phyloP scores from a whole-genome alignment of 1,140 invertebrate genomes.

The Olivierus martensii region DNA sequence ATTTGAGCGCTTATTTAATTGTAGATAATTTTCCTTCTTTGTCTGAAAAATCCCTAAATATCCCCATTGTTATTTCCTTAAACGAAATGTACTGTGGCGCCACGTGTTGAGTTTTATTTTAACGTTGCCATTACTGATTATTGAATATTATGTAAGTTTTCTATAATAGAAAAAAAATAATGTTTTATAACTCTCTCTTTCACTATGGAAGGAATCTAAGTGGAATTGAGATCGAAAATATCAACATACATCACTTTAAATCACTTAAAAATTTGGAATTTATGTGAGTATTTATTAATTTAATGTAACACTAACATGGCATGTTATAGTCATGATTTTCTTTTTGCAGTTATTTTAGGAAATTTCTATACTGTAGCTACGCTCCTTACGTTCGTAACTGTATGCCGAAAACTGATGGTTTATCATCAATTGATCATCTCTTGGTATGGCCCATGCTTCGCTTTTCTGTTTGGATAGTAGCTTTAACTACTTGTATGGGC shows the following conservation, averaged over 20 bases:
- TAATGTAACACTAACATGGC: neutral
- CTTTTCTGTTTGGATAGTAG: conserved; percentile 55
- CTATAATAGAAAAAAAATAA: no score
- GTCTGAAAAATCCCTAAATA: no score
- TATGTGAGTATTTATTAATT: conserved; percentile 12
- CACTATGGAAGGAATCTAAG: conserved; percentile 11
- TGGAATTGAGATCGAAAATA: conserved; percentile 16
- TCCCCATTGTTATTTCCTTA: no score
- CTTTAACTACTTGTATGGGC: conserved; percentile 45
- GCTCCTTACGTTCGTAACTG: conserved; percentile 46
- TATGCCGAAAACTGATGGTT: conserved; percentile 48
- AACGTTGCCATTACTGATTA: no score
- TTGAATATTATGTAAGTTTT: no score
- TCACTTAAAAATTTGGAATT: conserved; percentile 6
- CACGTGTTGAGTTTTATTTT: no score
- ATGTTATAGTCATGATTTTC: conserved; percentile 4
- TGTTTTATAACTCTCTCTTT: no score
- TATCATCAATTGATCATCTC: conserved; percentile 39
- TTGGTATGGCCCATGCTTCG: conserved; percentile 46
- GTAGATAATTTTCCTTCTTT: no score
- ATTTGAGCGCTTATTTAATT: neutral
- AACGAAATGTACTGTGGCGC: no score
- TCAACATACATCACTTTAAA: conserved; percentile 12
- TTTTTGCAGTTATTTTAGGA: conserved; percentile 46
- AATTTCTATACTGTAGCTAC: conserved; percentile 53